Conservation (phyloP, 2,113 vertebrate genomes). For the Cyanocitta stelleri region DNA sequence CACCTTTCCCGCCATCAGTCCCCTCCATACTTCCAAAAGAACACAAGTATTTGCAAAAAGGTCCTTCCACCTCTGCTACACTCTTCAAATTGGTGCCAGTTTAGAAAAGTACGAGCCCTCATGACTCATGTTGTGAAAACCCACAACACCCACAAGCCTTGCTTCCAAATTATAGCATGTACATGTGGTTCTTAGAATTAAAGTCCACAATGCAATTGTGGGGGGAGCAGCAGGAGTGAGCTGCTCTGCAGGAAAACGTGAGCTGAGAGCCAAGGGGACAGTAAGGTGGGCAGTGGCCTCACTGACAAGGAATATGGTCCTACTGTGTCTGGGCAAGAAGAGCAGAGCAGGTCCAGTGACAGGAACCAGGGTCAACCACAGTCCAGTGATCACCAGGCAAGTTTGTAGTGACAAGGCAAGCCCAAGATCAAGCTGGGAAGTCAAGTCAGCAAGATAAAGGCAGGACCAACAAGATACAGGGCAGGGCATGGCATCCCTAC, state of each 20-base stretch:
- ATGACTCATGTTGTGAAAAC: not conserved
- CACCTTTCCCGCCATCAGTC: not conserved
- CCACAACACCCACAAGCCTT: not conserved
- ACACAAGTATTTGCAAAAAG: not conserved
- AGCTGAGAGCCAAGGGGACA: not conserved
- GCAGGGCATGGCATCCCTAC: not conserved
- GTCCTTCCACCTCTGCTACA: not conserved
- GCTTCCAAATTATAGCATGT: not conserved
- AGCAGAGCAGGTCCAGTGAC: not conserved
- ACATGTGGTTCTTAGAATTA: not conserved
- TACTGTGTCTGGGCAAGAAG: not conserved
- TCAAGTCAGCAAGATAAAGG: not conserved
- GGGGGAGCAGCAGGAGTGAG: not conserved
- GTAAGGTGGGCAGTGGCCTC: not conserved
- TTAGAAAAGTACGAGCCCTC: not conserved
- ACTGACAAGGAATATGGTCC: not conserved
- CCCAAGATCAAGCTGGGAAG: not conserved
- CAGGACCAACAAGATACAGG: not conserved
- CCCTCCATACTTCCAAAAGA: not conserved
- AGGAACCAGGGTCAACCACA: not conserved
- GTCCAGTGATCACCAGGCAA: not conserved
- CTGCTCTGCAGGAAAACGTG: not conserved
- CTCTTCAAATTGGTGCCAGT: not conserved
- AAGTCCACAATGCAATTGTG: not conserved
- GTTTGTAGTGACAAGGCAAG: not conserved